A percentile compares a stretch with the other conserved stretches of the same genome.
Conservation (phyloP, 2,888 invertebrate genomes). For the Caenorhabditis japonica region DNA sequence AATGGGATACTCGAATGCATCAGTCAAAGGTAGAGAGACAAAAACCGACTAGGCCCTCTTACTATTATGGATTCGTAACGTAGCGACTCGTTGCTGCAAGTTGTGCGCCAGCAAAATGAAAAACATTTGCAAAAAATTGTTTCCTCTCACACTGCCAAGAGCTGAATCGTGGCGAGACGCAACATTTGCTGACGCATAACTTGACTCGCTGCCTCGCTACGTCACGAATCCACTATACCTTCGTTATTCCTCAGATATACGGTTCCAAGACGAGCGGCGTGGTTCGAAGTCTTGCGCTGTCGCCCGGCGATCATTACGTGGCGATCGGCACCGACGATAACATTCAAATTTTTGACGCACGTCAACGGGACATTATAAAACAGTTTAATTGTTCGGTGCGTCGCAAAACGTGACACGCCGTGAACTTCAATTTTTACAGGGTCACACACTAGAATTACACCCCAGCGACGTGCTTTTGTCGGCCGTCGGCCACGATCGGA, state of each 20-base stretch:
- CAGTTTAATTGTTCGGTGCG: slow-evolving; percentile 50
- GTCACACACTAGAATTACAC: slow-evolving; percentile 42
- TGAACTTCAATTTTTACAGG: no score
- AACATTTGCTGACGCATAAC: no score
- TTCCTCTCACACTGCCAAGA: no score
- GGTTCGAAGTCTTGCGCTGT: slow-evolving; percentile 37
- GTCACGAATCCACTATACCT: no score
- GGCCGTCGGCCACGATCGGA: slow-evolving; percentile 51
- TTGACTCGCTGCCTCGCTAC: no score
- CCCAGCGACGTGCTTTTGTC: slow-evolving; percentile 48
- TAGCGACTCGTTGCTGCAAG: no score
- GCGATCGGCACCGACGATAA: slow-evolving; percentile 46
- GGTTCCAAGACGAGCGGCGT: slow-evolving; percentile 24
- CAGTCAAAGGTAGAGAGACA: slow-evolving; percentile 26
- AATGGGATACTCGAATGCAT: slow-evolving; percentile 52
- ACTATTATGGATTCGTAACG: no score
- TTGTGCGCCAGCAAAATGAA: no score
- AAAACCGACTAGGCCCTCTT: not conserved
- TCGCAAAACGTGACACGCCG: no score
- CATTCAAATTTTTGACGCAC: slow-evolving; percentile 47
- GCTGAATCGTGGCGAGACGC: no score
- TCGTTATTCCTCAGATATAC: slow-evolving; percentile 20
- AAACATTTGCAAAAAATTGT: no score
- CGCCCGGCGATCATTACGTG: slow-evolving; percentile 47
- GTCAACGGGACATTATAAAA: slow-evolving; percentile 42